Evolutionary conservation across 1,140 invertebrate species (phyloP).

Genomic region (Polypedilum pembai): DNA sequence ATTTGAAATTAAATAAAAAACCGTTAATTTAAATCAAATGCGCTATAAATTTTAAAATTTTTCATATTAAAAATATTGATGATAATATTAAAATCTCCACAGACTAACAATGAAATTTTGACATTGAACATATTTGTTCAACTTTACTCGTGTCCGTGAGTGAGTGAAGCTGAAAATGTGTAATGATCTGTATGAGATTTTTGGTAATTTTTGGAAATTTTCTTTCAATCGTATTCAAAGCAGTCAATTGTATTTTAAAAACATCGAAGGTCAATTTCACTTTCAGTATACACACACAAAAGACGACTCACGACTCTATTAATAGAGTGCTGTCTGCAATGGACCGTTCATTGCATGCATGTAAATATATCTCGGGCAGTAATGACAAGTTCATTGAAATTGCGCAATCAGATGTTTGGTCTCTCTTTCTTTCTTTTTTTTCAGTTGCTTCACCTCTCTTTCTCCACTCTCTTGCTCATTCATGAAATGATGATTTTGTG

Average conservation of each 20-base stretch:
- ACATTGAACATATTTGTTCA: constrained; percentile 23
- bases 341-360: neutral
- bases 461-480: neutral
- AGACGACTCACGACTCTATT: neutral
- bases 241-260: neutral
- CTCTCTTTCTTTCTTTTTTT: neutral
- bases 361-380: neutral
- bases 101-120: constrained; percentile 15
- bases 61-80: too few species aligned
- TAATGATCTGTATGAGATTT: neutral
- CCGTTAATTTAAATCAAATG: too few species aligned
- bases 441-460: neutral
- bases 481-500: constrained; percentile 2
- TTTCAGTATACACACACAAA: neutral
- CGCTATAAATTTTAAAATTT: too few species aligned
- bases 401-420: neutral
- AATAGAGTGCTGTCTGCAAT: too few species aligned
- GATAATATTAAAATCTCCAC: neutral
- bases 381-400: constrained; percentile 18
- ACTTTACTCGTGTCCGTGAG: neutral
- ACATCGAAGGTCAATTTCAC: constrained; percentile 24
- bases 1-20: too few species aligned
- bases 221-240: neutral
- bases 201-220: too few species aligned
- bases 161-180: neutral